phyloP scores from a whole-genome alignment of 2,797 vertebrate genomes.

The Takifugu rubripes region DNA sequence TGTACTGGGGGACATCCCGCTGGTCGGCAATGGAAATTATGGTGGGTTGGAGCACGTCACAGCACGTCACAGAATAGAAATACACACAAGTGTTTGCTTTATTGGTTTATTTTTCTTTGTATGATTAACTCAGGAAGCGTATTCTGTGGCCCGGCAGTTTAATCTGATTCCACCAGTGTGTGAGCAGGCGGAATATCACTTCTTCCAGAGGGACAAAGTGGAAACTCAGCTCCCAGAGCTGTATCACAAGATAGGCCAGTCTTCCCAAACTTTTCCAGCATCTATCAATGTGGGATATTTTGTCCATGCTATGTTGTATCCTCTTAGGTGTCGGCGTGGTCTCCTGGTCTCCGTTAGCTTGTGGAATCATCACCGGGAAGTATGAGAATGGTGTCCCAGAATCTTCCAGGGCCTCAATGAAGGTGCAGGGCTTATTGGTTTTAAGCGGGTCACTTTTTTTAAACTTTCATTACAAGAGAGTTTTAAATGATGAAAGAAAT shows the following conservation, averaged over 20 bases:
- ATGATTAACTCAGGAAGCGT: slow-evolving; percentile 83
- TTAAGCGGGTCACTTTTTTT: neutral
- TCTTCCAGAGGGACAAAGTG: slow-evolving; percentile 98
- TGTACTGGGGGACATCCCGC: slow-evolving; percentile 98
- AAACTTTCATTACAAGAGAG: neutral
- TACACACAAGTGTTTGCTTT: neutral
- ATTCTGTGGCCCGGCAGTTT: slow-evolving; percentile 96
- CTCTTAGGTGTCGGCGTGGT: slow-evolving; percentile 92
- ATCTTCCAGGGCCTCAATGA: slow-evolving; percentile 90
- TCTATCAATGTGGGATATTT: too few species aligned
- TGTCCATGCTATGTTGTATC: slow-evolving; percentile 8
- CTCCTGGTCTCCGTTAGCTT: slow-evolving; percentile 97
- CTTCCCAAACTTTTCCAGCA: neutral
- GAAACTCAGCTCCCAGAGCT: slow-evolving; percentile 95
- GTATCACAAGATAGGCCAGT: slow-evolving; percentile 95
- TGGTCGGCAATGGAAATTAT: slow-evolving; percentile 99
- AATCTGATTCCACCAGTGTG: slow-evolving; percentile 97
- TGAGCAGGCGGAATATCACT: slow-evolving; percentile 96
- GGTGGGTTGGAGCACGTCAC: slow-evolving; percentile 70
- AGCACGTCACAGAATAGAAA: neutral
- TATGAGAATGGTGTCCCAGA: slow-evolving; percentile 95
- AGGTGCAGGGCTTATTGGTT: slow-evolving; percentile 72
- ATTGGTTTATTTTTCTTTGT: slow-evolving; percentile 1
- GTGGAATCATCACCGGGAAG: slow-evolving; percentile 98
- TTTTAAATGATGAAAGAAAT: neutral